Percentiles rank a stretch among this genome's conserved stretches.
Conservation (phyloP, 2,113 vertebrate species). For the Trichechus manatus region DNA sequence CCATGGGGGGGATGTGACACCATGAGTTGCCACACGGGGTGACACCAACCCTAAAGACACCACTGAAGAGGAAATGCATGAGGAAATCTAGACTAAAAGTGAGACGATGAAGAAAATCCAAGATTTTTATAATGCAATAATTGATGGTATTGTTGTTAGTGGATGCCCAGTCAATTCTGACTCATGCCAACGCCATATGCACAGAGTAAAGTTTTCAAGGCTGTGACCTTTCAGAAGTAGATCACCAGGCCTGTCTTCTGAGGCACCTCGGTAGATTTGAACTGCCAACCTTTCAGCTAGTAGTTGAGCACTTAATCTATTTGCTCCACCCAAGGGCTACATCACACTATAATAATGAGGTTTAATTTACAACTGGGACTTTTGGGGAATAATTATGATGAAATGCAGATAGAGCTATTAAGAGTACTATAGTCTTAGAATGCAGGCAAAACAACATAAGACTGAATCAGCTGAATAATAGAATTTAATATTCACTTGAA, state of each 20-base stretch:
- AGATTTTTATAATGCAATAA: not conserved
- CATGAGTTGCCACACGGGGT: no score
- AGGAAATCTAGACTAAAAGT: not conserved
- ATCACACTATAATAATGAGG: accelerated
- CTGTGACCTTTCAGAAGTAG: not conserved
- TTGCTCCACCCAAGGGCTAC: not conserved
- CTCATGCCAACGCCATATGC: not conserved
- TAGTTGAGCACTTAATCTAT: not conserved
- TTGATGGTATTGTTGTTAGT: not conserved
- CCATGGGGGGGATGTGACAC: no score
- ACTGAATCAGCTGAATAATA: not conserved
- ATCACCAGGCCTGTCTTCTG: not conserved
- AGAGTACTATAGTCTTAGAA: not conserved
- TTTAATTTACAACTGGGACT: not conserved
- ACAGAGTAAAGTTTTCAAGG: not conserved
- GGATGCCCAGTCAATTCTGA: not conserved
- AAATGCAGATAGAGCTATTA: accelerated
- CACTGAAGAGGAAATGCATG: not conserved
- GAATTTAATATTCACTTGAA: not conserved
- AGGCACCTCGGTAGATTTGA: not conserved
- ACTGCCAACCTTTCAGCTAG: not conserved
- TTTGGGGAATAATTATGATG: not conserved
- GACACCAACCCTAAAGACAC: no score
- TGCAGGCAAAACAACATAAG: not conserved
- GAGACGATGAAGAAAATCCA: not conserved